Evolutionary conservation across 2,797 vertebrate species (phyloP), one percentile per base, ranked within the genome.

Genomic region (Discoglossus pictus): DNA sequence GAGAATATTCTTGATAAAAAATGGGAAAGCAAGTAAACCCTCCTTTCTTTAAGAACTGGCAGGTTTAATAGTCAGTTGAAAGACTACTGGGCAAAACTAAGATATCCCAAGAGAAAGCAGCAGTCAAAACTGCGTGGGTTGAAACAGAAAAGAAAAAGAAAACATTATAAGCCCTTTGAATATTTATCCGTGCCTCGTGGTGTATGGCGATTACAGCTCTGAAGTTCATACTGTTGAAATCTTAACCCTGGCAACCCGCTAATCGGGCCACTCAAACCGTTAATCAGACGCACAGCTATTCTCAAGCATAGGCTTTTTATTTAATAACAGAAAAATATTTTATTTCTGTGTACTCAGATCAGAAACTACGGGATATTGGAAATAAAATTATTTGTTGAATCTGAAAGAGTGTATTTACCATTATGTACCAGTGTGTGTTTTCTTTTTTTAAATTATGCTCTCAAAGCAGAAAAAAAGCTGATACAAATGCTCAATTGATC

Each of bases 91-190:
- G 61, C 36, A 59, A 71, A 59, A 58, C 58, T 50, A 56, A 42
- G 38, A 52, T 59, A 64, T 71, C 68, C 47, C 68, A 21, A 46
- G 44, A 27, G 68, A 13, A 65, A 23, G 40, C 51, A 54, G 56
- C 70, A 53, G 40, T 47, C 43, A 73, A 55, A 54, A 61, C 65
- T 64, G 44, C 20, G 52, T 52, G 39, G 46, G 52, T 44, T 63
- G 65, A 68, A 47, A 63, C 12, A 47, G 44, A 51, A 43, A 48
- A 47, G 44, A 51, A 43, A 48, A 66, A 25, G 56, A 65, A 61
- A 55, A 60, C 43, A 56, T 31, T 35, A 21, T 34, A 56, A 55
- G 47, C 40, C 47, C 47, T 67, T 54, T 73, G 55, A 61, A 61
- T 61, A 73, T 73, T 52, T 60, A 65, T 60, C n/a, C 17, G 24